Evolutionary conservation across 1,140 invertebrate genomes (phyloP), one percentile per base, ranked within the genome.

Genomic region (Formica exsecta): DNA sequence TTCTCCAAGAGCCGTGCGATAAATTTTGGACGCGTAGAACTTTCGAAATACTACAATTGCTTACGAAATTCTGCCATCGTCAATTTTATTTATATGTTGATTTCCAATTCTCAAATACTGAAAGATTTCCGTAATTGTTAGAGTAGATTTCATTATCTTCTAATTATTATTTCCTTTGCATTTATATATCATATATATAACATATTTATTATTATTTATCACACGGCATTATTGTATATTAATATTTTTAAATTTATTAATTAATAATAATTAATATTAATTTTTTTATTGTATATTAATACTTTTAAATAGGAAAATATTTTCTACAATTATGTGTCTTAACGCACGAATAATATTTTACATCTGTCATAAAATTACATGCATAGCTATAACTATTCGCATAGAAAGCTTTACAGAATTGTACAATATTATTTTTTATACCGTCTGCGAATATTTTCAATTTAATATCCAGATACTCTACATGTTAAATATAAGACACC

Each of bases 1-100:
- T 90, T 65, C 75, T 90, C 85, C 61, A 70, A 89, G 88, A 74
- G 48, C 83, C 73, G 68, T 29, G 74, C 77, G 79, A 74, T 89
- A 86, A 83, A 86, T 77, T 89, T 89, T 86, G 65, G 85, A 83
- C 54, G 76, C 54, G 71, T 7, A 62, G 38, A 13, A 74, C 79
- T 73, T 73, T 83, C 68, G 38, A 83, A 71, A 74, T 83, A 61
- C 70, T 51, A 57, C 48, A 32, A 32, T 77, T 44, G 81, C 81
- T 85, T 57, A 85, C n/a, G 44, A 83, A 83, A 83, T 61, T 83
- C 73, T 36, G 57, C 54, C 79, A 25, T n/a, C 59, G 25, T 38
- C 54, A 22, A 36, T 57, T 59, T 11, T 8, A 22, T 1, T 76
- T 38, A 29, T 32, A 13, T 2, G 1, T 29, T 51, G 22, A 51